phyloP scores from a whole-genome alignment of 2,888 invertebrate genomes.

The Elysia crispata region DNA sequence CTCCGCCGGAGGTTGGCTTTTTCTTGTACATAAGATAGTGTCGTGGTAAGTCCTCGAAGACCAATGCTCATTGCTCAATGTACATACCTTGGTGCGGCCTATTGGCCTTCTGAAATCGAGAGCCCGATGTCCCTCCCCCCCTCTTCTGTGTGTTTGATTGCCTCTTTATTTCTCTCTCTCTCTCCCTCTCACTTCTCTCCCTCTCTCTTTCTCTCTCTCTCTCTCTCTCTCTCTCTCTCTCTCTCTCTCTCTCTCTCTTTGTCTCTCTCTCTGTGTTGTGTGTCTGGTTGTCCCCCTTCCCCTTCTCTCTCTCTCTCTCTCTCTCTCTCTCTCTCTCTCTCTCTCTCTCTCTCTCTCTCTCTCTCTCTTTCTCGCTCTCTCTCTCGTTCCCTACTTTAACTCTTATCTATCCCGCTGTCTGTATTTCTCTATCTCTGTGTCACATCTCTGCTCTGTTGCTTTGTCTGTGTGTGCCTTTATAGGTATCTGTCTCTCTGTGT shows the following conservation, averaged over 20 bases:
- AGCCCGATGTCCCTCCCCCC: too few relatives aligned
- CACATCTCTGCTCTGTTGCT: conserved; percentile 30
- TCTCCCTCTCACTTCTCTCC: neutral
- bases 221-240: neutral
- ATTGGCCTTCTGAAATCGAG: too few relatives aligned
- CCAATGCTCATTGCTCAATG: too few relatives aligned
- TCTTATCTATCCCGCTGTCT: conserved; percentile 25
- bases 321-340: neutral
- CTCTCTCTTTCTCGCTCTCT: conserved; percentile 26
- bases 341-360: conserved; percentile 21
- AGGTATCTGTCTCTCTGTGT: conserved; percentile 21
- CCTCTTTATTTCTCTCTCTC: neutral
- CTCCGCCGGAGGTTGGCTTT: too few relatives aligned
- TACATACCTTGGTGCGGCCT: too few relatives aligned
- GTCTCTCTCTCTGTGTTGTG: neutral
- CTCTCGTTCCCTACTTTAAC: neutral
- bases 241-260: too few relatives aligned
- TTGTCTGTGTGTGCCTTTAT: neutral
- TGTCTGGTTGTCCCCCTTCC: neutral
- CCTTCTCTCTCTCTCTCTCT: neutral
- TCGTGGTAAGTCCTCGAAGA: too few relatives aligned
- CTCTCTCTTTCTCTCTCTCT: neutral
- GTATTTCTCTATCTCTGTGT: neutral
- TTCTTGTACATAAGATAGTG: too few relatives aligned
- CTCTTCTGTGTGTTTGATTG: neutral